phyloP scores from a whole-genome alignment of 2,888 invertebrate species.

The Nasonovia ribisnigri region DNA sequence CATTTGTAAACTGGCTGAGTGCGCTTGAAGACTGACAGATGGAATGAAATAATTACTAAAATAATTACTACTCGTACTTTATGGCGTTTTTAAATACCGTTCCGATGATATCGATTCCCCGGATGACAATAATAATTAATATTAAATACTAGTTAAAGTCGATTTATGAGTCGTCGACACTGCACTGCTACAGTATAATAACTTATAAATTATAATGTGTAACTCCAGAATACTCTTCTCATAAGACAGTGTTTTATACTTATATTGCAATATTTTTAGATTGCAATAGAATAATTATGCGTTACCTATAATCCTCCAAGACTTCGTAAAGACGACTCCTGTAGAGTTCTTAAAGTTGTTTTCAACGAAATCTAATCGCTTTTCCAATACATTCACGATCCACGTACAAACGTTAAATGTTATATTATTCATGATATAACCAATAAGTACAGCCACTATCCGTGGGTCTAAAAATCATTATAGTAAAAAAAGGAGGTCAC shows the following conservation, averaged over 20 bases:
- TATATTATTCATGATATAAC: not conserved
- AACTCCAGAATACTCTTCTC: not conserved
- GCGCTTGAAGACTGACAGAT: not conserved
- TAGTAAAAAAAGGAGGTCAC: not conserved
- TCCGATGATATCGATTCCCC: not conserved
- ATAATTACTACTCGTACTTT: not conserved
- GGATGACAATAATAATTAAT: not conserved
- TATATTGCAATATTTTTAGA: not conserved
- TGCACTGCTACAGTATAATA: not conserved
- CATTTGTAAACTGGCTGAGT: not conserved
- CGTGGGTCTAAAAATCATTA: not conserved
- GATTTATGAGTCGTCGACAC: not conserved
- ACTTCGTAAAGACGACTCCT: not conserved
- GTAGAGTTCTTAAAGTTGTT: not conserved
- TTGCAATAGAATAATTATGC: not conserved
- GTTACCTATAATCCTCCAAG: not conserved
- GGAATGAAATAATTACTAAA: not conserved
- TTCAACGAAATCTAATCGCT: not conserved
- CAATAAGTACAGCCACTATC: not conserved
- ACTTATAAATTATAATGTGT: not conserved
- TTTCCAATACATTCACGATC: not conserved
- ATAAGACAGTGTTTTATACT: not conserved
- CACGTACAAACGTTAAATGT: not conserved
- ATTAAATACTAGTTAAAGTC: not conserved
- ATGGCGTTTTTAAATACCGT: not conserved